These are phyloP conservation scores for Nannospalax galili DNA, from an alignment of 2,113 vertebrate genomes.

Conservation along the genomic window DNA sequence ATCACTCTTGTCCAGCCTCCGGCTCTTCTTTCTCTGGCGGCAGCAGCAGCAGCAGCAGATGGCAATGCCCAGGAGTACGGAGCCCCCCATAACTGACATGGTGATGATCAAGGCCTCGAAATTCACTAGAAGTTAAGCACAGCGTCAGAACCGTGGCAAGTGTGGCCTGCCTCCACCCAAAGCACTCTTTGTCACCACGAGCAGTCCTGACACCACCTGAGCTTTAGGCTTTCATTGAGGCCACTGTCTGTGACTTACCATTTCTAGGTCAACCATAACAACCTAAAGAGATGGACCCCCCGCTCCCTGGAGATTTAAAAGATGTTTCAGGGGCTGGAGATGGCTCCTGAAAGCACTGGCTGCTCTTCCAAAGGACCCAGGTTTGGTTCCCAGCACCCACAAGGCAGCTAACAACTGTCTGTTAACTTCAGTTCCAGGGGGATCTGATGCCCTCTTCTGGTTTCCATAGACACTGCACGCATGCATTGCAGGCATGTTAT, in stretches of 20 bases:
- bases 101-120: slow-evolving; percentile 95
- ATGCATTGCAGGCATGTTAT: no score
- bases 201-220: background rate
- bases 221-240: accelerated
- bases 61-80: slow-evolving; percentile 88
- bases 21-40: slow-evolving; percentile 86
- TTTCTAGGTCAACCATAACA: background rate
- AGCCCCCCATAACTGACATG: slow-evolving; percentile 90
- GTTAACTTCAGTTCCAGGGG: no score
- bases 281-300: background rate
- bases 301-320: background rate
- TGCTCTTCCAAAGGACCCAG: no score
- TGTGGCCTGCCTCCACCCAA: background rate
- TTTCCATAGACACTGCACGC: no score
- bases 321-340: no score
- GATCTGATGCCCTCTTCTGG: no score
- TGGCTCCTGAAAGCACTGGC: no score
- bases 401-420: no score
- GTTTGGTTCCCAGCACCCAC: no score
- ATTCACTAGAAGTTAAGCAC: slow-evolving; percentile 89
- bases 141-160: background rate
- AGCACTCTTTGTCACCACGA: no score
- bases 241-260: background rate
- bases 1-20: slow-evolving; percentile 86
- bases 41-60: slow-evolving; percentile 93